These are phyloP conservation scores for Agrotis segetum DNA, from an alignment of 2,888 invertebrate genomes.

Conservation along the genomic window DNA sequence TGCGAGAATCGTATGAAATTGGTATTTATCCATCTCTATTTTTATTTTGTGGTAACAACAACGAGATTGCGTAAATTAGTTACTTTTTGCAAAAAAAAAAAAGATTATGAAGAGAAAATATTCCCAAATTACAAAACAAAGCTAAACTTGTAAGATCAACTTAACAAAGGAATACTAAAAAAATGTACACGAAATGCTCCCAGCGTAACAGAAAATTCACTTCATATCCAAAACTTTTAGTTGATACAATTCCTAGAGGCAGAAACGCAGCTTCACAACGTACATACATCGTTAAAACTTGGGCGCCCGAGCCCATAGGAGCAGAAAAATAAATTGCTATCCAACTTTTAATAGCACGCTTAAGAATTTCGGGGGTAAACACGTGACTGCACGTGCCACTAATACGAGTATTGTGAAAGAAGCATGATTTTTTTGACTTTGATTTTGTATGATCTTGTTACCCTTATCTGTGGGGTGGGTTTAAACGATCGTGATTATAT, in stretches of 20 bases:
- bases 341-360: slow-evolving; percentile 78
- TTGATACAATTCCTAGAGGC: slow-evolving; percentile 33
- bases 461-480: slow-evolving; percentile 30
- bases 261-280: slow-evolving; percentile 47
- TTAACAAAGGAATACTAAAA: not conserved
- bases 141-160: not conserved
- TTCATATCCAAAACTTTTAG: slow-evolving; percentile 38
- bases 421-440: slow-evolving; percentile 51
- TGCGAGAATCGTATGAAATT: too few relatives aligned
- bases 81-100: too few relatives aligned
- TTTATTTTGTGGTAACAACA: too few relatives aligned
- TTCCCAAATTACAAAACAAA: not conserved
- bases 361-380: slow-evolving; percentile 58
- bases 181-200: not conserved
- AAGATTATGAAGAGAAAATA: too few relatives aligned
- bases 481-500: not conserved
- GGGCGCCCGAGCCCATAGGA: slow-evolving; percentile 67
- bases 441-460: slow-evolving; percentile 38
- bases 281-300: slow-evolving; percentile 80
- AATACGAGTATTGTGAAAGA: slow-evolving; percentile 28
- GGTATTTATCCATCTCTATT: too few relatives aligned
- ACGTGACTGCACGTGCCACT: slow-evolving; percentile 52
- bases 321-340: slow-evolving; percentile 79
- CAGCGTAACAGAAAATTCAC: slow-evolving; percentile 16
- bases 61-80: too few relatives aligned